Evolutionary conservation across 2,113 vertebrate species (phyloP).

Genomic region (Capra hircus): DNA sequence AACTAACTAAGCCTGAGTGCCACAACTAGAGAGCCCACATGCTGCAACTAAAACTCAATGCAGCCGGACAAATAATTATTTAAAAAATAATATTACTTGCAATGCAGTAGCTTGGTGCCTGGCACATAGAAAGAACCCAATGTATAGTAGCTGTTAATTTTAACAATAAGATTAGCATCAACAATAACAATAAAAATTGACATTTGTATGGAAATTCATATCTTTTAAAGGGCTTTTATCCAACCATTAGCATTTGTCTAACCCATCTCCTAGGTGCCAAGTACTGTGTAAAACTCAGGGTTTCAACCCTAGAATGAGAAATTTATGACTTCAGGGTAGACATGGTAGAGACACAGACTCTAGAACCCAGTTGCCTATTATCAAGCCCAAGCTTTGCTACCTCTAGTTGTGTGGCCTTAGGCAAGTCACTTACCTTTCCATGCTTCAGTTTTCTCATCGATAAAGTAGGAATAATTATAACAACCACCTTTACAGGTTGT

Average conservation of each 20-base stretch:
- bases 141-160: background rate
- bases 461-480: background rate
- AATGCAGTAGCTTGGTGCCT: background rate
- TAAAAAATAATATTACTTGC: background rate
- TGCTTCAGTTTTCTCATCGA: background rate
- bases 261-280: background rate
- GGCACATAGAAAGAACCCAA: background rate
- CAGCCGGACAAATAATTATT: background rate
- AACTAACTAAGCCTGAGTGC: background rate
- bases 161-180: background rate
- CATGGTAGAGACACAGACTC: background rate
- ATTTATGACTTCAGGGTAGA: background rate
- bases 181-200: background rate
- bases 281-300: background rate
- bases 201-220: background rate
- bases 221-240: constrained; percentile 3
- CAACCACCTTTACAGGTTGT: background rate
- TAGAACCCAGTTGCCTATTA: background rate
- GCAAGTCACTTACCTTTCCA: background rate
- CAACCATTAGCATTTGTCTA: background rate
- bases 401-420: background rate
- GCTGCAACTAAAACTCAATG: background rate
- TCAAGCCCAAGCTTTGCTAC: background rate
- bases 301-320: background rate
- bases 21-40: background rate